Base-by-base conservation (phyloP, 2,888 invertebrate species). In the Cyclophora albipunctata region DNA sequence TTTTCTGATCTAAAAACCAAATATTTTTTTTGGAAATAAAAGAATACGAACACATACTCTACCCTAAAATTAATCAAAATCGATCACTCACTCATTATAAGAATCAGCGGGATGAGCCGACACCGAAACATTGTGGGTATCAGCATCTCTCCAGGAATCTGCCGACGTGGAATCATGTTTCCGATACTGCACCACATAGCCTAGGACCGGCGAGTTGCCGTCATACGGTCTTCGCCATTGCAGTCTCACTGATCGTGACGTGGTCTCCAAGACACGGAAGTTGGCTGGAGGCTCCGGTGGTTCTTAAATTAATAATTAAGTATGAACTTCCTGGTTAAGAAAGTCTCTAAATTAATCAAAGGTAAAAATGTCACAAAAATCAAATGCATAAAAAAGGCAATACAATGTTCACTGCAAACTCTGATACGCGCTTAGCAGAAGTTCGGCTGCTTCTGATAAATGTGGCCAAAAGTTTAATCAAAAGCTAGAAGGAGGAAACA, bases 181-280 rank as follows among this genome's bases (percentile, higher is more conserved):
- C 43, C 93, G 88, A 70, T 94, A 94, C 68, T 94, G 94, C 45
- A 95, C 92, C 53, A 94, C 86, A 75, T 95, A 95, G 56, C 94
- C 93, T 44, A 93, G 83, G 34, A 95, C 93, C 0, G 94, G 95
- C 42, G 94, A 94, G 75, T 95, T 95, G 3, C 95, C 95, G 63
- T 94, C 94, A 68, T 93, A 94, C 1, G 94, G 92, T 53, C 92
- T 87, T 47, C 91, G 90, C 95, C 95, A 95, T 47, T 93, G 84
- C 4, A 88, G 66, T 2, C 82, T 77, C 41, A 93, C 91, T 34
- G 92, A 90, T 52, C 93, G 83, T 2, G 93, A 93, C 0, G 91
- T 90, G 34, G 92, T 90, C 69, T 93, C 93, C 50, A 92, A 75
- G 5, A 93, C 91, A 63, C 91, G 90, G 49, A 93, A 85, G 62